These are phyloP conservation scores for Anthoscopus minutus DNA, from an alignment of 2,113 vertebrate genomes.

Conservation along the genomic window DNA sequence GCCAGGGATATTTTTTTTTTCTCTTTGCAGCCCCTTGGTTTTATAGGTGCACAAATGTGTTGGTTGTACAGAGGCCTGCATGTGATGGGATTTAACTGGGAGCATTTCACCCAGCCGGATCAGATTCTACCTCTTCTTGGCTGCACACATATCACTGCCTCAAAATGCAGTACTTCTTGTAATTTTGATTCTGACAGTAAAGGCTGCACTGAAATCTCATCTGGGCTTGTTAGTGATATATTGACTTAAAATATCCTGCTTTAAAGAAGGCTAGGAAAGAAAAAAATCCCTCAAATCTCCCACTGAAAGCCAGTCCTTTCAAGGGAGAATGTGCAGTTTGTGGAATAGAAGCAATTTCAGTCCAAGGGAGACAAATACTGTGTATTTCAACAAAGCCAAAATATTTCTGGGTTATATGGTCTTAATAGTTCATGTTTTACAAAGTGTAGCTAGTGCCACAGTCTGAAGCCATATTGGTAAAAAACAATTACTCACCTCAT, in stretches of 20 bases:
- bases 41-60: background rate
- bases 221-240: background rate
- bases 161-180: background rate
- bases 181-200: constrained; percentile 31
- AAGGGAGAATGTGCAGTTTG: background rate
- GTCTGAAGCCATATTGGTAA: background rate
- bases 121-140: background rate
- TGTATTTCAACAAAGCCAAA: background rate
- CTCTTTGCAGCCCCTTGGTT: background rate
- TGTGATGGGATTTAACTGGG: background rate
- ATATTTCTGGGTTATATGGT: background rate
- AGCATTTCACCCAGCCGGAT: background rate
- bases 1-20: background rate
- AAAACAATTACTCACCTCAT: background rate
- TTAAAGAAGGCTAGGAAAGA: background rate
- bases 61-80: background rate
- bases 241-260: background rate
- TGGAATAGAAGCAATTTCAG: background rate
- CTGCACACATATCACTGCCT: background rate
- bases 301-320: background rate
- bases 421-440: background rate
- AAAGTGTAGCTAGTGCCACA: background rate
- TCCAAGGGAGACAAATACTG: background rate
- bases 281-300: background rate
- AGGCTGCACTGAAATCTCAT: constrained; percentile 4